These are phyloP conservation scores for Brenthis ino DNA, from an alignment of 2,888 invertebrate species.

Conservation along the genomic window DNA sequence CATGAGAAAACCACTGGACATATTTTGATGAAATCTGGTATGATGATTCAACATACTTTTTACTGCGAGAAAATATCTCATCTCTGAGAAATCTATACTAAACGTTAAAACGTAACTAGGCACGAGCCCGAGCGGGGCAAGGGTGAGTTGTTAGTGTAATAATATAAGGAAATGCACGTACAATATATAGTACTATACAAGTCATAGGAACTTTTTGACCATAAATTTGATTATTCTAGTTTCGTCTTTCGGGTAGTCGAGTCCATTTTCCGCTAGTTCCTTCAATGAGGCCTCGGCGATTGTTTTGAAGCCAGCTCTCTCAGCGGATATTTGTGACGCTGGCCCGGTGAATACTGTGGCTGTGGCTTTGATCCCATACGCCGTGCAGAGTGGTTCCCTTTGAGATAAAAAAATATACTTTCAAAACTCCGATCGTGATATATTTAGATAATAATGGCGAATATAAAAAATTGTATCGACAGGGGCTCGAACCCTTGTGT, in stretches of 20 bases:
- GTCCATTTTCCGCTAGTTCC: slow-evolving; percentile 56
- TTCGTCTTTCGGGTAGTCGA: slow-evolving; percentile 56
- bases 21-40: no score
- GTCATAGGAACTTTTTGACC: slow-evolving; percentile 53
- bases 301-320: slow-evolving; percentile 54
- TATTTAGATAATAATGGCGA: no score
- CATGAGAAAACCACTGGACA: no score
- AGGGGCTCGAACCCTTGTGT: no score
- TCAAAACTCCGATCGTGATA: no score
- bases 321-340: slow-evolving; percentile 60
- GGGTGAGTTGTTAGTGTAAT: no score
- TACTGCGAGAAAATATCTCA: no score
- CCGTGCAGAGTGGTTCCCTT: slow-evolving; percentile 55
- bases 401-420: slow-evolving; percentile 15
- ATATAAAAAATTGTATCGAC: no score
- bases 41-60: no score
- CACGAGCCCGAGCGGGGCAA: no score
- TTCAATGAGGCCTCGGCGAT: slow-evolving; percentile 48
- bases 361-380: slow-evolving; percentile 55
- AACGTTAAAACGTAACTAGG: no score
- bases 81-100: no score
- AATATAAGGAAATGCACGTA: not conserved
- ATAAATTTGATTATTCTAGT: slow-evolving; percentile 55
- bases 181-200: not conserved
- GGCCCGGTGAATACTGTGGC: slow-evolving; percentile 63